Evolutionary conservation across 2,888 invertebrate genomes (phyloP), one percentile per base, ranked within the genome.

Genomic region (Brachyptera risi): DNA sequence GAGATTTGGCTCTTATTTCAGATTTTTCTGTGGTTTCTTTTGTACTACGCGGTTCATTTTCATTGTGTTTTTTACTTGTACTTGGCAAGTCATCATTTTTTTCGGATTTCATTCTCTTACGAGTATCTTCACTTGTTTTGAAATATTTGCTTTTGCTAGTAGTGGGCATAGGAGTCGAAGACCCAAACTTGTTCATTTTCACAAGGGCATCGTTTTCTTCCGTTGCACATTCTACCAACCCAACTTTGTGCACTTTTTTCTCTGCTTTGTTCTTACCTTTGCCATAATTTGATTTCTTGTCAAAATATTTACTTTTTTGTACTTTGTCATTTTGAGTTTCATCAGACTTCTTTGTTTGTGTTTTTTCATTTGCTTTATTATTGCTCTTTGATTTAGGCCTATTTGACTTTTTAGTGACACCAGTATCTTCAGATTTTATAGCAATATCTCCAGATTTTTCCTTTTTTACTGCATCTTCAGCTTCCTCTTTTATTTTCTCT

Each of bases 321-420:
- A 17, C 38, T 21, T 26, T 44, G n/a, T 54, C 26, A 23, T 56
- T 51, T n/a, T 51, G 44, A 35, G 59, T 37, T 17, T 27, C 49
- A 37, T 35, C 42, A 40, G 59, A 40, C 44, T 27, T 58, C 54
- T n/a, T 47, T n/a, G 40, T 2, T 13, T 21, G 31, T 26, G 42
- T 38, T 19, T 38, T 35, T 50, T 5, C 37, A 49, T 58, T 59
- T 65, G 68, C 66, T 73, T 75, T 58, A 21, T 13, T 57, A 50
- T n/a, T 35, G 40, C 59, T 59, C 61, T 58, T 54, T 59, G 49
- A 73, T 72, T 69, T 73, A 74, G 19, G 69, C 65, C 68, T 72
- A 9, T 26, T 40, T 7, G 19, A 15, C 38, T 58, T 62, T 37
- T 47, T 63, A 44, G 21, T 73, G 13, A 68, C 71, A 49, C 56